phyloP scores from a whole-genome alignment of 64 coral and sea anemone genomes.

The Stichodactyla mertensii region DNA sequence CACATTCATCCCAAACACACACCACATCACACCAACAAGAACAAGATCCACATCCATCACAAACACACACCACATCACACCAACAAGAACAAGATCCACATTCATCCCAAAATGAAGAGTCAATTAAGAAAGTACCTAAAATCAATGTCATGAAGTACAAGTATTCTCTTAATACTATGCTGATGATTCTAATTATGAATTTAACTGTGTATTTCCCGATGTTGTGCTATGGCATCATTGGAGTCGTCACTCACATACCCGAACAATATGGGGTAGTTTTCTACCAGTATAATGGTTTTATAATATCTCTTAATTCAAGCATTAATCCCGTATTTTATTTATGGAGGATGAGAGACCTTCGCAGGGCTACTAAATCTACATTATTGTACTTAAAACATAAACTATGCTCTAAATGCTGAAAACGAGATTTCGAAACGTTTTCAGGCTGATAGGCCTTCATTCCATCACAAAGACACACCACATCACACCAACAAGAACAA shows the following conservation, averaged over 20 bases:
- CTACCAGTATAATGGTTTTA: not conserved
- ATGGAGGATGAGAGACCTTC: constrained; percentile 2
- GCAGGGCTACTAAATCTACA: not conserved
- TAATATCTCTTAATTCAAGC: not conserved
- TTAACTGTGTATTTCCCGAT: too few species aligned
- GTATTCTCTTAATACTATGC: not conserved
- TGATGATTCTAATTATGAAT: too few species aligned
- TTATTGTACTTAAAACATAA: not conserved
- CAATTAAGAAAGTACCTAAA: not conserved
- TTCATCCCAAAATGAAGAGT: not conserved
- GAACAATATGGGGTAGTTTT: not conserved
- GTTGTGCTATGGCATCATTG: too few species aligned
- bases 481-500: not conserved
- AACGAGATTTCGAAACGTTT: too few species aligned
- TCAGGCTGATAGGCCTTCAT: too few species aligned
- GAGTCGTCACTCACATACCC: too few species aligned
- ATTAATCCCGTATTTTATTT: constrained; percentile 5
- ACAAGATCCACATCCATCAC: not conserved
- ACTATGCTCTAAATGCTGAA: too few species aligned
- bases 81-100: not conserved
- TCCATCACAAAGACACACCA: not conserved
- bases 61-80: not conserved
- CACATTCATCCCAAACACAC: not conserved
- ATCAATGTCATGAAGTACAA: not conserved
- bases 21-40: not conserved